phyloP scores from a whole-genome alignment of 64 coral and sea anemone species.

The Montipora cactus region DNA sequence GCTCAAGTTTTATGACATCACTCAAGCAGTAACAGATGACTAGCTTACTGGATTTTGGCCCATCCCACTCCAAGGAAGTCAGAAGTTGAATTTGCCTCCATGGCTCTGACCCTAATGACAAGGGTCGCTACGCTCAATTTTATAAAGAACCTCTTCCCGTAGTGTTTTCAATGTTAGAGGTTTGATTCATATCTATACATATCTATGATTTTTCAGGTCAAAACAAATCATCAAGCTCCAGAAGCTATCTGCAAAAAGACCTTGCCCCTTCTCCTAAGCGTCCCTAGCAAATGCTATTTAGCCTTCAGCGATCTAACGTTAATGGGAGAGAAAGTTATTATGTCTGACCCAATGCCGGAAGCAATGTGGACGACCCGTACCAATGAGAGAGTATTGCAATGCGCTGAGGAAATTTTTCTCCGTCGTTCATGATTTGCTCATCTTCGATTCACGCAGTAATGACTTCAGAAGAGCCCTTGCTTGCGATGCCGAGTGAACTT shows the following conservation, averaged over 20 bases:
- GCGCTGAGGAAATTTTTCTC: conserved; percentile 22
- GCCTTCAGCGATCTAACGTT: conserved; percentile 25
- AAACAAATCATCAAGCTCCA: conserved; percentile 36
- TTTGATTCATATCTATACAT: conserved; percentile 14
- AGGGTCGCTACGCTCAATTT: conserved; percentile 40
- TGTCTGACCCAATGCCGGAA: conserved; percentile 26
- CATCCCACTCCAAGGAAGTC: too few relatives aligned
- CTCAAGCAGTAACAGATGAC: too few relatives aligned
- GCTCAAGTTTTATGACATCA: too few relatives aligned
- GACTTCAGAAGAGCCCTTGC: conserved; percentile 29
- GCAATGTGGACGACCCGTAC: not conserved
- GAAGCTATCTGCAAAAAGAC: conserved; percentile 46
- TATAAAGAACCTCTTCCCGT: conserved; percentile 57
- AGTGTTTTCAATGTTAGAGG: not conserved
- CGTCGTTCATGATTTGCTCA: conserved; percentile 39
- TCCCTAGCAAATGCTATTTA: conserved; percentile 43
- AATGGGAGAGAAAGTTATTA: conserved; percentile 10
- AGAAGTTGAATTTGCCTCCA: too few relatives aligned
- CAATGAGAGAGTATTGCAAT: conserved; percentile 24
- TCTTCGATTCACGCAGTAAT: conserved; percentile 10
- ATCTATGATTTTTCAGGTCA: conserved; percentile 43
- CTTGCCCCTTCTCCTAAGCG: conserved; percentile 18
- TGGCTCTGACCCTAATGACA: not conserved
- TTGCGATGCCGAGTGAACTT: conserved; percentile 7
- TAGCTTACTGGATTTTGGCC: too few relatives aligned